These are phyloP conservation scores for Drosophila lacertosa DNA, from an alignment of 1,140 invertebrate genomes.

Conservation along the genomic window DNA sequence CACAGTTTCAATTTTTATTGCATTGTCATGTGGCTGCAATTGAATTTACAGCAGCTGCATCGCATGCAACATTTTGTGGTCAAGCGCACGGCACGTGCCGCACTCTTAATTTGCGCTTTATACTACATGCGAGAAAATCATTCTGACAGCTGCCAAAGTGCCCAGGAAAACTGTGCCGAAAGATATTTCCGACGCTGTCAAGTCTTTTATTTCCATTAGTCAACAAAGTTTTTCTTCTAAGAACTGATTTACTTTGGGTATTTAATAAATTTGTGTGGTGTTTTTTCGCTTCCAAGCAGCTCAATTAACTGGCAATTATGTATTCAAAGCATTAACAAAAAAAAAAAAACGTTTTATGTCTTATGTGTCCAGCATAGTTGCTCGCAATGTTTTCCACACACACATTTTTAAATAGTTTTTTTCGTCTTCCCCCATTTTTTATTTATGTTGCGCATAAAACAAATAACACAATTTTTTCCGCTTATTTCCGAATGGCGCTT, in stretches of 20 bases:
- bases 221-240: constrained; percentile 28
- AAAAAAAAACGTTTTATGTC: constrained; percentile 1
- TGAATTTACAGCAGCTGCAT: constrained; percentile 63
- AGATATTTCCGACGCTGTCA: constrained; percentile 63
- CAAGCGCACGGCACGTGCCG: constrained; percentile 60
- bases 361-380: constrained; percentile 22
- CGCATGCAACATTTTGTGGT: constrained; percentile 78
- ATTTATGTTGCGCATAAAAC: constrained; percentile 57
- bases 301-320: constrained; percentile 38
- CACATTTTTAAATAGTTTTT: constrained; percentile 16
- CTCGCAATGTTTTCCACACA: constrained; percentile 16
- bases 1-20: constrained; percentile 59
- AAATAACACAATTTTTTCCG: constrained; percentile 34
- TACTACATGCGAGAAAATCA: constrained; percentile 13
- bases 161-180: constrained; percentile 23
- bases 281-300: constrained; percentile 11
- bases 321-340: constrained; percentile 21
- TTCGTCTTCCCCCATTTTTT: constrained; percentile 29
- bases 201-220: constrained; percentile 37
- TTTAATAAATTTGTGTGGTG: constrained; percentile 49
- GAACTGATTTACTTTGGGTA: constrained; percentile 45
- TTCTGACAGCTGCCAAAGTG: constrained; percentile 24
- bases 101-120: constrained; percentile 29
- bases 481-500: constrained; percentile 56
- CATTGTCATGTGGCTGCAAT: constrained; percentile 75